phyloP scores from a whole-genome alignment of 1,140 invertebrate species.

The Thalassaphorura encarpata region DNA sequence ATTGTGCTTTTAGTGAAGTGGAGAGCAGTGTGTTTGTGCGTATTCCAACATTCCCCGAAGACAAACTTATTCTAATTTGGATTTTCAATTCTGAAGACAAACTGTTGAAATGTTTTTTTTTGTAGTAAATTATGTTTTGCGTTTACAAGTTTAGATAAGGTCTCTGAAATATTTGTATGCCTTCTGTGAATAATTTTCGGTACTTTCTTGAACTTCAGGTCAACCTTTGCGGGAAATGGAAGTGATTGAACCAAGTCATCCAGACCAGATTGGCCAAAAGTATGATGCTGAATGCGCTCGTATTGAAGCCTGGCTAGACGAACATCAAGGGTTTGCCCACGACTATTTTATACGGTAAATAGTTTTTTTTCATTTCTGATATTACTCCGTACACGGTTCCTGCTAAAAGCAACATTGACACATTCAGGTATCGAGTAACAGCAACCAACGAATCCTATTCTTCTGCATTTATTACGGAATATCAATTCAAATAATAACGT shows the following conservation, averaged over 20 bases:
- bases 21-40: too few relatives aligned
- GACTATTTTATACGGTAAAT: conserved; percentile 83
- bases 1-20: too few relatives aligned
- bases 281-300: conserved; percentile 74
- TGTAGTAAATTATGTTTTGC: not conserved
- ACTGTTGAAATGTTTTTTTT: not conserved
- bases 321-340: conserved; percentile 87
- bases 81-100: not conserved
- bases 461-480: too few relatives aligned
- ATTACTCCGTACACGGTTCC: too few relatives aligned
- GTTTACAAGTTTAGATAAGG: not conserved
- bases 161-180: not conserved
- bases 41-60: not conserved
- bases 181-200: not conserved
- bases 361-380: too few relatives aligned
- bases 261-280: not conserved
- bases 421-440: too few relatives aligned
- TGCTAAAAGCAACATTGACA: too few relatives aligned
- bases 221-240: conserved; percentile 28
- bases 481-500: too few relatives aligned
- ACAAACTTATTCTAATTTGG: not conserved
- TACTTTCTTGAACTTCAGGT: conserved; percentile 4
- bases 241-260: not conserved
- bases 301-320: conserved; percentile 89
- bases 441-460: too few relatives aligned